Evolutionary conservation across 2,797 vertebrate genomes (phyloP), one percentile per base, ranked within the genome.

Genomic region (Peromyscus melanophrys): DNA sequence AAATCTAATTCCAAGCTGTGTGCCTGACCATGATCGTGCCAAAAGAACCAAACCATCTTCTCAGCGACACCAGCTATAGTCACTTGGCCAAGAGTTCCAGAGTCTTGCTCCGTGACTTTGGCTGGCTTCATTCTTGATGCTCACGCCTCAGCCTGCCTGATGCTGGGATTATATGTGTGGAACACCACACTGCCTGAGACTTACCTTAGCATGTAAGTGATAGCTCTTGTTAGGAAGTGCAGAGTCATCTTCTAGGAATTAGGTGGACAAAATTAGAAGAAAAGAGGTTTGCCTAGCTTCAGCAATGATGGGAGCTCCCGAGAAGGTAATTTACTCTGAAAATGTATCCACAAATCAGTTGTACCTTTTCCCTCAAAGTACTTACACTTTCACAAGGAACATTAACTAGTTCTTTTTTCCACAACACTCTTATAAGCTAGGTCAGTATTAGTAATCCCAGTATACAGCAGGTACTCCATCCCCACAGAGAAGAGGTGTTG

Each of bases 381-480:
- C 29, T 82, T 96, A 37, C 1, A 49, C 80, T 90, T 94, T 52
- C 75, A 84, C 82, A 82, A 78, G 5, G 65, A 83, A 6, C 80
- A 87, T 88, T 92, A 96, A 96, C 87, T 89, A 90, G 94, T 82
- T 90, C 88, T 89, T 3, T 95, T 94, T 95, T 84, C 61, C 13
- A 77, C 69, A 93, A 75, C 13, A 86, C 40, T 14, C 37, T 94
- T 85, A 34, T 91, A 73, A 55, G 52, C 19, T 88, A 92, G 40
- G 78, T 90, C 95, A 92, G 5, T 93, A 80, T 90, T 88, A 92
- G 78, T 75, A 82, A 86, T 40, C 6, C 75, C 69, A 1, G 92
- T 91, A 43, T 94, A 23, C 59, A 95, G 55, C 49, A 71, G 31
- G 11, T 40, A 27, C 19, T 77, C 17, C 67, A 87, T 77, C 17